Percentiles rank a stretch among this genome's conserved stretches.
phyloP scores from a whole-genome alignment of 2,888 invertebrate species.

The Aphrophora alni region DNA sequence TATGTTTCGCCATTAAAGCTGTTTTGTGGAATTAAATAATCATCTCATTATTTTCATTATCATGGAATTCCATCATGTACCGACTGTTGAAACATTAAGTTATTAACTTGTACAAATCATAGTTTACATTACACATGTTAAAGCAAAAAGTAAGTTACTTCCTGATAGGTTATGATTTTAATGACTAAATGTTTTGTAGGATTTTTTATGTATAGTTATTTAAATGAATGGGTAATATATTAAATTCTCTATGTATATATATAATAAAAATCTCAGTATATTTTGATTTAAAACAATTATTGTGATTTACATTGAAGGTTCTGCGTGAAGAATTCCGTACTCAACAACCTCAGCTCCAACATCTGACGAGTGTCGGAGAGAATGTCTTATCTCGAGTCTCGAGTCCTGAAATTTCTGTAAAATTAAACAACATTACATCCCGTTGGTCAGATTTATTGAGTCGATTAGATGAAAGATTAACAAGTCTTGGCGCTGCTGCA shows the following conservation, averaged over 20 bases:
- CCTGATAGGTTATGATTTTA: no score
- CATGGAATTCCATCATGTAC: no score
- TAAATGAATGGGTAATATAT: background rate
- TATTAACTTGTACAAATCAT: no score
- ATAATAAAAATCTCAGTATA: background rate
- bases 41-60: no score
- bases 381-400: constrained; percentile 68
- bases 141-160: no score
- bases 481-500: constrained; percentile 87
- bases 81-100: no score
- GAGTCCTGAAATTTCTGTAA: constrained; percentile 68
- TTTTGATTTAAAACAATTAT: no score
- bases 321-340: constrained; percentile 93
- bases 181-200: no score
- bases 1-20: no score
- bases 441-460: constrained; percentile 63
- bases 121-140: no score
- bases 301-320: constrained; percentile 70
- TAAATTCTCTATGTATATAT: background rate
- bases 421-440: constrained; percentile 73
- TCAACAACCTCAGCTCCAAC: constrained; percentile 88
- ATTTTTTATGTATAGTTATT: no score
- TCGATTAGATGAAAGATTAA: constrained; percentile 87
- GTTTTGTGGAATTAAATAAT: no score
- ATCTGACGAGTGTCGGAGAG: constrained; percentile 81